Evolutionary conservation across 2,113 vertebrate genomes (phyloP), one percentile per base, ranked within the genome.

Genomic region (Hyaena hyaena): DNA sequence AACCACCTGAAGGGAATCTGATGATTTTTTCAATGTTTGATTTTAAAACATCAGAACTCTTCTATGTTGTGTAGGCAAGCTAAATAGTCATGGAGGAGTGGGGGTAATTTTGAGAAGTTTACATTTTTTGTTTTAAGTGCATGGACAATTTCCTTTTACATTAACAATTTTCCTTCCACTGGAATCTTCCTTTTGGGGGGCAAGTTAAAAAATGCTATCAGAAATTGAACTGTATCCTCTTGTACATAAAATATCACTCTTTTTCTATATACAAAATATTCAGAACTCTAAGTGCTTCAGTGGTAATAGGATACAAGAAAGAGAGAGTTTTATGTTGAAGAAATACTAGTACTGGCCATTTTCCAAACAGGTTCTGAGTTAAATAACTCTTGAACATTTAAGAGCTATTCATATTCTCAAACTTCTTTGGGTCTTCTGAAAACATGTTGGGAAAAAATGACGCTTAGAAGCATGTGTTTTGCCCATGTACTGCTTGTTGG

Each of bases 341-440:
- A 85, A 74, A 91, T 92, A 94, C 43, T 92, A 45, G 89, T 50
- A 74, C 16, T 92, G 14, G 16, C 17, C 71, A 92, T 89, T 92
- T 93, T 80, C 63, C 35, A 96, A 85, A 84, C 69, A 92, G 35
- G 24, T 80, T 77, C 76, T 84, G 45, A 58, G 45, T 91, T 94
- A 92, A 93, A 33, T 43, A 74, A 66, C 19, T 50, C 88, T 83
- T 83, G 61, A 61, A 43, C 0, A 24, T 88, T 79, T 92, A 58
- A 84, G 63, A 77, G 9, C 31, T 84, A 39, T 79, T 88, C 11
- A 66, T 50, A 48, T 76, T 86, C 81, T 53, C 14, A 63, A 68
- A 68, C n/a, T 90, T 81, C 7, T 73, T 48, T 85, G 63, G 73
- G 45, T 80, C 50, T 9, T 69, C 48, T 82, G 48, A 87, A 93